phyloP scores from a whole-genome alignment of 2,113 vertebrate species.

The cat (Felis catus) region F.catus_Fca126_mat1.0 CM031420.1:108943001-108943500 shows the following conservation, averaged over 20 bases:
- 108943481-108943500: not conserved
- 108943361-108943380: not conserved
- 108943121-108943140: too few species aligned
- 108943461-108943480: not conserved
- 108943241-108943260: too few species aligned
- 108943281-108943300: too few species aligned
- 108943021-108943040: not conserved
- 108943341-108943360: not conserved
- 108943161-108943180: too few species aligned
- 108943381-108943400: not conserved
- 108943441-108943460: not conserved
- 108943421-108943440: not conserved
- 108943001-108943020: not conserved
- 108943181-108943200: too few species aligned
- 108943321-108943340: not conserved
- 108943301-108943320: too few species aligned
- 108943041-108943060: slow-evolving; percentile 36
- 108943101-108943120: not conserved
- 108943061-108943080: not conserved
- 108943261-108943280: too few species aligned
- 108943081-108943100: not conserved
- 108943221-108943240: too few species aligned
- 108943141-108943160: too few species aligned
- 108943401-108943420: not conserved
- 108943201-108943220: too few species aligned